Conservation (phyloP, 2,113 vertebrate genomes). For the Esox niger region DNA sequence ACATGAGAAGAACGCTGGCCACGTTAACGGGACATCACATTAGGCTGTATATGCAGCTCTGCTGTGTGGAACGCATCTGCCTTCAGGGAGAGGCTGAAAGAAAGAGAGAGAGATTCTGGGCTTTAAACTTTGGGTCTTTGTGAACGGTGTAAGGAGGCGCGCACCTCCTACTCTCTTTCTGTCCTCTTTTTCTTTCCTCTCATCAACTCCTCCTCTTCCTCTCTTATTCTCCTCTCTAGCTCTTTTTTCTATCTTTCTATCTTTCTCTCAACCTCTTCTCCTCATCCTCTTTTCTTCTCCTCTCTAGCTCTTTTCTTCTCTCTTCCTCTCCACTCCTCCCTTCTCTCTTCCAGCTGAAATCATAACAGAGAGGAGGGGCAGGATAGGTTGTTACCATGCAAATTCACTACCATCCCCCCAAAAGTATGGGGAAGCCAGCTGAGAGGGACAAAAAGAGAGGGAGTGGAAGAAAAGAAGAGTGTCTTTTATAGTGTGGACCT, state of each 20-base stretch:
- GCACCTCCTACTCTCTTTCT: slow-evolving; percentile 20
- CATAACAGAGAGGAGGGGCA: slow-evolving; percentile 29
- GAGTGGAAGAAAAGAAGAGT: slow-evolving; percentile 24
- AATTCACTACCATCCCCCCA: slow-evolving; percentile 32
- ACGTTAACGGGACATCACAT: slow-evolving; percentile 32
- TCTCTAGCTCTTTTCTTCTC: too few relatives aligned
- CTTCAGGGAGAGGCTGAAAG: slow-evolving; percentile 33
- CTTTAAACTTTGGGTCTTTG: slow-evolving; percentile 9
- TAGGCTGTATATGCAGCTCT: slow-evolving; percentile 33
- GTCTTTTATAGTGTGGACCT: too few relatives aligned
- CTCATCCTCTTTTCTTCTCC: slow-evolving; percentile 5
- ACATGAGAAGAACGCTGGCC: neutral
- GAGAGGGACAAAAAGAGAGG: slow-evolving; percentile 8
- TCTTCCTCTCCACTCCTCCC: slow-evolving; percentile 21
- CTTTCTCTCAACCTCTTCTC: slow-evolving; percentile 17
- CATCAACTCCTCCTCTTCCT: too few relatives aligned
- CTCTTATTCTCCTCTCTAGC: slow-evolving; percentile 10
- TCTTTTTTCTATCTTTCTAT: slow-evolving; percentile 13
- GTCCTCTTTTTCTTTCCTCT: neutral
- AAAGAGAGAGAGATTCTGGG: slow-evolving; percentile 9
- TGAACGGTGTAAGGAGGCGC: slow-evolving; percentile 17
- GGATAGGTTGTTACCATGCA: slow-evolving; percentile 47
- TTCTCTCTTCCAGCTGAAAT: slow-evolving; percentile 25
- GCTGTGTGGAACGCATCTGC: slow-evolving; percentile 29
- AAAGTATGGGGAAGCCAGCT: slow-evolving; percentile 33